A percentile compares a stretch with the other conserved stretches of the same genome.
These are phyloP conservation scores for Abrostola tripartita DNA, from an alignment of 2,888 invertebrate genomes.

Conservation along the genomic window DNA sequence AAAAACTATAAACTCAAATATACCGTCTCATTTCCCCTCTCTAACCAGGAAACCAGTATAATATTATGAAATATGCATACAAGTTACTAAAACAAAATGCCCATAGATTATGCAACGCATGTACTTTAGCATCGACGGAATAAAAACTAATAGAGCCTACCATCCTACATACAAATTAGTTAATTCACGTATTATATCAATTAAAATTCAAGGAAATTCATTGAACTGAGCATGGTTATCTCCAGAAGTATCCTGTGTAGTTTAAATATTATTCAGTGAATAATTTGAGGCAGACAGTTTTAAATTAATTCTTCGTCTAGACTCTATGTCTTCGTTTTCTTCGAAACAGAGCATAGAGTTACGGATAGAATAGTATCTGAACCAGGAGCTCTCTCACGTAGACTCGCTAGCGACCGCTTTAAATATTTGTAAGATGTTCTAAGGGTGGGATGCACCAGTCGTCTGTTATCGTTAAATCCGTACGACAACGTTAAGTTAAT, in stretches of 20 bases:
- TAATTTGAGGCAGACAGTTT: background rate
- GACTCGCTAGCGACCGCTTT: too few relatives aligned
- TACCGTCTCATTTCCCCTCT: constrained; percentile 3
- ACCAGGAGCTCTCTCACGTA: too few relatives aligned
- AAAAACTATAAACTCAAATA: background rate
- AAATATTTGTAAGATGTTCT: too few relatives aligned
- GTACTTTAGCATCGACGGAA: constrained; percentile 39
- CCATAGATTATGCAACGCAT: constrained; percentile 51
- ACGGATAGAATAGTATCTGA: too few relatives aligned
- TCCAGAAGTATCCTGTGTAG: constrained; percentile 29
- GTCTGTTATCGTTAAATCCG: too few relatives aligned
- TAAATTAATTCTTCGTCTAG: too few relatives aligned
- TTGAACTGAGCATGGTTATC: constrained; percentile 41
- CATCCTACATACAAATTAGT: constrained; percentile 54
- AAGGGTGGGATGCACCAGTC: too few relatives aligned
- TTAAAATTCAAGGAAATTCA: constrained; percentile 60
- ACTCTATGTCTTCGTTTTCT: too few relatives aligned
- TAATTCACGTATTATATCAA: constrained; percentile 38
- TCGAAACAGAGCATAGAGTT: too few relatives aligned
- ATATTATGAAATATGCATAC: constrained; percentile 46
- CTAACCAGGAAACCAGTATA: constrained; percentile 47
- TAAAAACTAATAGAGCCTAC: constrained; percentile 49
- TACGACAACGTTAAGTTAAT: too few relatives aligned
- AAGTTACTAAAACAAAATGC: constrained; percentile 35
- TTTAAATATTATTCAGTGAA: background rate